Conservation (phyloP, 2,888 invertebrate genomes). For the Malthinus seriepunctatus region DNA sequence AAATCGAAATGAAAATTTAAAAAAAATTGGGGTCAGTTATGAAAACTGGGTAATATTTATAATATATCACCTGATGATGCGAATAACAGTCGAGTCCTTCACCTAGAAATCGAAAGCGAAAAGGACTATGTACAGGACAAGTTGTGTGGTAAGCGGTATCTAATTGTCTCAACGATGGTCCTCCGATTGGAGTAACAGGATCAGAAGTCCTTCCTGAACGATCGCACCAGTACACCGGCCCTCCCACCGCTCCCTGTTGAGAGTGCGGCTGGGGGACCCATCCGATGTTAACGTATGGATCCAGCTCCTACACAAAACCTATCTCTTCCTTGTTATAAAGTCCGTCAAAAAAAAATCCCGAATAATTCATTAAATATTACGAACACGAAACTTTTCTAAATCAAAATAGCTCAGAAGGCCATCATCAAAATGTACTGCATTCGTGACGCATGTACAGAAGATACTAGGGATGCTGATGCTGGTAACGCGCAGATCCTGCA, state of each 20-base stretch:
- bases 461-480: slow-evolving; percentile 30
- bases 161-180: slow-evolving; percentile 54
- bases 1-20: neutral
- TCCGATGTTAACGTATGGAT: slow-evolving; percentile 58
- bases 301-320: slow-evolving; percentile 48
- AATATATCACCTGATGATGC: slow-evolving; percentile 52
- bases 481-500: slow-evolving; percentile 37
- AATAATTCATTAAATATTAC: too few species aligned
- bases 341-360: too few species aligned
- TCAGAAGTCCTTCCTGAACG: slow-evolving; percentile 55
- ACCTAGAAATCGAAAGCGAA: slow-evolving; percentile 64
- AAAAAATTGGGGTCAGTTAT: neutral
- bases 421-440: slow-evolving; percentile 35
- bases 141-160: slow-evolving; percentile 59
- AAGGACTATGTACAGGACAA: slow-evolving; percentile 78
- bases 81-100: slow-evolving; percentile 57
- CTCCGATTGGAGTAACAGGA: slow-evolving; percentile 58
- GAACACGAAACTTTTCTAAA: too few species aligned
- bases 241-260: slow-evolving; percentile 44
- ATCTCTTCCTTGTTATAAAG: slow-evolving; percentile 23
- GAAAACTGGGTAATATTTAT: too few species aligned
- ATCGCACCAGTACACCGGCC: slow-evolving; percentile 47
- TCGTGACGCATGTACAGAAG: slow-evolving; percentile 29
- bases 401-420: slow-evolving; percentile 13
- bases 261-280: slow-evolving; percentile 47